Conservation (phyloP, 2,888 invertebrate species). For the Euzetes globulus region DNA sequence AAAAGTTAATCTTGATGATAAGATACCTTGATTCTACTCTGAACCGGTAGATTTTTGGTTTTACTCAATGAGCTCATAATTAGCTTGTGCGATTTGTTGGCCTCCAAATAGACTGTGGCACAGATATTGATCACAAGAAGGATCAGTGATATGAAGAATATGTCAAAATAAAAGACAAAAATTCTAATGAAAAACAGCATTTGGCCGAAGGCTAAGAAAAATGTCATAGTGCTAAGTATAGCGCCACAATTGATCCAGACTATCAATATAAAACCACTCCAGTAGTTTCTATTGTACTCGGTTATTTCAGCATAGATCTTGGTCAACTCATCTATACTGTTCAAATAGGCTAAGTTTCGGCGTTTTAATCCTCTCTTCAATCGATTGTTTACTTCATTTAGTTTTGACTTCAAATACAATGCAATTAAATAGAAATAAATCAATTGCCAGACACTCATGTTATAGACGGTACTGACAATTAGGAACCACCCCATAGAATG, state of each 20-base stretch:
- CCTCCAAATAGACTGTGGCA: slow-evolving; percentile 11
- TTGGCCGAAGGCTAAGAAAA: neutral
- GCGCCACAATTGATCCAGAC: neutral
- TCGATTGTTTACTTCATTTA: neutral
- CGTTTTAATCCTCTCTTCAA: neutral
- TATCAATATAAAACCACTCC: neutral
- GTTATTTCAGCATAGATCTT: neutral
- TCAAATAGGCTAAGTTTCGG: neutral
- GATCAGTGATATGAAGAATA: neutral
- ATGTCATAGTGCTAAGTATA: neutral
- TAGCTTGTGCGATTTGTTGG: neutral
- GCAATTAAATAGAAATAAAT: slow-evolving; percentile 13
- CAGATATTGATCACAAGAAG: neutral
- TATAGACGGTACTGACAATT: neutral
- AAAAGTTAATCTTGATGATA: neutral
- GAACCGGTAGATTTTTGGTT: neutral
- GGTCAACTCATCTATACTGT: neutral
- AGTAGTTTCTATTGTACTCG: neutral
- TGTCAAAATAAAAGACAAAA: neutral
- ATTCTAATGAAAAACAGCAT: neutral
- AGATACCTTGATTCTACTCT: neutral
- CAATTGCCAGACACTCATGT: neutral
- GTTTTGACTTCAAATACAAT: slow-evolving; percentile 7
- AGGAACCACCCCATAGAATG: neutral
- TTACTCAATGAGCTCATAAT: neutral